phyloP scores from a whole-genome alignment of 2,797 vertebrate genomes.

The Botia kubotai region DNA sequence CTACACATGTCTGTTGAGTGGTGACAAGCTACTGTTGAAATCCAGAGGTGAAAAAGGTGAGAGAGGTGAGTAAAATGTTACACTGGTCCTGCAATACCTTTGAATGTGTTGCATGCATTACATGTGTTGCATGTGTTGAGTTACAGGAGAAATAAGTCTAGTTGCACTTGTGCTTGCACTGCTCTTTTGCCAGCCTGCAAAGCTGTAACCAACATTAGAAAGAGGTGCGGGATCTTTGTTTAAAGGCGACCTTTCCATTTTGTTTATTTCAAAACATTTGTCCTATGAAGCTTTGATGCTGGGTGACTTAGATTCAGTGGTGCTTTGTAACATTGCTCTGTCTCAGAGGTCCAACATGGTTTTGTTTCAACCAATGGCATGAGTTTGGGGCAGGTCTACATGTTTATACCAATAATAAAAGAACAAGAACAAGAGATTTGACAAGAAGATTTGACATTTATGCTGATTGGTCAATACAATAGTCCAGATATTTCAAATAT shows the following conservation, averaged over 20 bases:
- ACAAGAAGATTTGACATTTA: too few species aligned
- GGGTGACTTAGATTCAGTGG: neutral
- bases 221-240: too few species aligned
- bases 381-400: neutral
- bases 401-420: too few species aligned
- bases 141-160: slow-evolving; percentile 80
- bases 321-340: neutral
- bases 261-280: neutral
- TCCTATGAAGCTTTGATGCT: neutral
- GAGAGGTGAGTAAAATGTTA: too few species aligned
- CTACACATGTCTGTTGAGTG: slow-evolving; percentile 1
- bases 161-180: slow-evolving; percentile 77
- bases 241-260: too few species aligned
- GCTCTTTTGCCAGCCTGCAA: slow-evolving; percentile 79
- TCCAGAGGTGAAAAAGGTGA: neutral
- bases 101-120: slow-evolving; percentile 76
- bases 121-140: slow-evolving; percentile 80
- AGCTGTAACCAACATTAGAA: slow-evolving; percentile 63
- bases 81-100: slow-evolving; percentile 78
- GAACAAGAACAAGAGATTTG: too few species aligned
- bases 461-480: too few species aligned
- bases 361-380: neutral
- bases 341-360: neutral
- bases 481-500: too few species aligned
- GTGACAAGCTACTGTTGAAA: neutral